Percentiles rank a stretch among this genome's conserved stretches.
These are phyloP conservation scores for Herpailurus yagouaroundi DNA, from an alignment of 2,113 vertebrate species.

Conservation along the genomic window DNA sequence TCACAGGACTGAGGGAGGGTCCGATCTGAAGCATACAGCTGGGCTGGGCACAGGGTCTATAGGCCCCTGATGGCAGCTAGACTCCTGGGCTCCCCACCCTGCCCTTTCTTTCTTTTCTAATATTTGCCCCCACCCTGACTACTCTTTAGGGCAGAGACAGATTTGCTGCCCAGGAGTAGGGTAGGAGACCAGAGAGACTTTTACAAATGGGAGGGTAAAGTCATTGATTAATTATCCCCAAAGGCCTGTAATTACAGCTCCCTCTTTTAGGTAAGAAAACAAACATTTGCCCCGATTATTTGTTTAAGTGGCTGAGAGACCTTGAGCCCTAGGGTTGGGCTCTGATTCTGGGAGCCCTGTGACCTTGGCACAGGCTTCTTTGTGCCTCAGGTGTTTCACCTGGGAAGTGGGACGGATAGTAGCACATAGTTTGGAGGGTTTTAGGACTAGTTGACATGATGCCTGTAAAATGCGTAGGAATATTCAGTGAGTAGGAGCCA, in stretches of 20 bases:
- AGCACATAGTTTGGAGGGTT: not conserved
- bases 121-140: not conserved
- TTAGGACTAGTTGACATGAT: not conserved
- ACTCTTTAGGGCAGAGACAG: not conserved
- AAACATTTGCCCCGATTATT: slow-evolving; percentile 14
- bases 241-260: not conserved
- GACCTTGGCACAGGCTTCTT: not conserved
- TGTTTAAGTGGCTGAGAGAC: not conserved
- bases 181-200: not conserved
- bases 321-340: not conserved
- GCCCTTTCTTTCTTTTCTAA: not conserved
- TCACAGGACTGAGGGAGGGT: not conserved
- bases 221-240: slow-evolving; percentile 4
- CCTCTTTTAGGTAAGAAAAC: slow-evolving; percentile 27
- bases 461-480: not conserved
- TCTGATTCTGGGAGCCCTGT: not conserved
- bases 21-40: not conserved
- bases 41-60: not conserved
- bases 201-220: not conserved
- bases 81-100: not conserved
- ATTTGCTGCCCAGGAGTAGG: not conserved
- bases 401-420: not conserved
- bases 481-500: not conserved
- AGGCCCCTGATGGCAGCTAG: not conserved
- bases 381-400: not conserved